A percentile compares a stretch with the other conserved stretches of the same genome.
These are phyloP conservation scores for Allacma fusca DNA, from an alignment of 2,888 invertebrate genomes.

Conservation along the genomic window DNA sequence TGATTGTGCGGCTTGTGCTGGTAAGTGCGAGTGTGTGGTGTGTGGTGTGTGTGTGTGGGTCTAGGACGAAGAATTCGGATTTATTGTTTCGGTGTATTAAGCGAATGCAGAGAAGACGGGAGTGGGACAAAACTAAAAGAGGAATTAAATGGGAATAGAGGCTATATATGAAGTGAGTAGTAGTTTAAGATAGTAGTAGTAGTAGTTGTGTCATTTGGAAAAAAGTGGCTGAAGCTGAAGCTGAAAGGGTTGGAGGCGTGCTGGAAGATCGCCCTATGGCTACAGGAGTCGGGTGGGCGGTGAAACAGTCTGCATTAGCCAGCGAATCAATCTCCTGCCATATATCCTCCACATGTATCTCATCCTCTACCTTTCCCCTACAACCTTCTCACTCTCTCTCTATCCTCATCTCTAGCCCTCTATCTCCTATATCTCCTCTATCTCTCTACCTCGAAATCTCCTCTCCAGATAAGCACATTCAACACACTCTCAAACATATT, in stretches of 20 bases:
- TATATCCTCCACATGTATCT: conserved; percentile 44
- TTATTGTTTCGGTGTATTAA: conserved; percentile 6
- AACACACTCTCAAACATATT: no score
- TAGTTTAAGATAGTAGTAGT: conserved; percentile 5
- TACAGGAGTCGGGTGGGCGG: conserved; percentile 58
- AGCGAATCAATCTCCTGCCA: conserved; percentile 61
- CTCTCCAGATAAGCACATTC: no score
- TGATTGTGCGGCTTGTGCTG: not conserved
- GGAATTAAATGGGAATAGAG: conserved; percentile 42
- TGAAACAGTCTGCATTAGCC: conserved; percentile 57
- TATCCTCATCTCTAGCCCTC: not conserved
- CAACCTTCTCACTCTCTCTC: conserved; percentile 2
- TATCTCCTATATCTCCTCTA: not conserved
- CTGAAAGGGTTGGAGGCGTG: conserved; percentile 58
- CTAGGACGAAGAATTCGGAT: not conserved
- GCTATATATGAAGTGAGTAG: conserved; percentile 40
- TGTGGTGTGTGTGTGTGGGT: not conserved
- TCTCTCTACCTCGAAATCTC: no score
- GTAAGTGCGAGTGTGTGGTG: not conserved
- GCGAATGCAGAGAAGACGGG: conserved; percentile 19
- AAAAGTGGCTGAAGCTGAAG: conserved; percentile 33
- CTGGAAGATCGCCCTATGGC: conserved; percentile 59
- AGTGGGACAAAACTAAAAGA: conserved; percentile 45
- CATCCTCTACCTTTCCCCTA: conserved; percentile 14
- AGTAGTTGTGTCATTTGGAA: conserved; percentile 54